Conservation (phyloP, 2,888 invertebrate species). For the Drosophila paucipuncta region DNA sequence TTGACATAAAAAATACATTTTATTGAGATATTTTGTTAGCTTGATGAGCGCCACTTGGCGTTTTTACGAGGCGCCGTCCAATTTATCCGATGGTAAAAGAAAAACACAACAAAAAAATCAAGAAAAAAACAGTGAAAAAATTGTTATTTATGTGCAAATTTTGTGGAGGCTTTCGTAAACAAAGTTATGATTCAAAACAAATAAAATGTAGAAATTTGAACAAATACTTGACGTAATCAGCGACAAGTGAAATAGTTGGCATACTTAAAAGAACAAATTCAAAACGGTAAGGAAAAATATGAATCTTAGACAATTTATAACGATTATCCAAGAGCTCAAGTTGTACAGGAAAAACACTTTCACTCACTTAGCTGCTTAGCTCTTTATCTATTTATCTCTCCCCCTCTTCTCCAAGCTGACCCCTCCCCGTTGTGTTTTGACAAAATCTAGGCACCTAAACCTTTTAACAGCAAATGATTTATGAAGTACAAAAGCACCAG, state of each 20-base stretch:
- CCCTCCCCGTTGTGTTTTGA: constrained; percentile 29
- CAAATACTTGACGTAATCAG: constrained; percentile 33
- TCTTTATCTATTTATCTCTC: constrained; percentile 49
- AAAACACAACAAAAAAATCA: background rate
- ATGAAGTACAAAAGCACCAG: constrained; percentile 62
- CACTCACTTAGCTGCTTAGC: constrained; percentile 45
- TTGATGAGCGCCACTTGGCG: constrained; percentile 64
- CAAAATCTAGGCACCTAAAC: constrained; percentile 53
- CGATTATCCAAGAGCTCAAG: constrained; percentile 14
- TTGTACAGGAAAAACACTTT: constrained; percentile 28
- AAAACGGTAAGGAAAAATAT: constrained; percentile 1
- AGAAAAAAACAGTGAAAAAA: background rate
- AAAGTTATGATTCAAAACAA: constrained; percentile 49
- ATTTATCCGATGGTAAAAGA: constrained; percentile 58
- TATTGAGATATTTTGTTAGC: constrained; percentile 73
- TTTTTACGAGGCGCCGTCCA: constrained; percentile 62
- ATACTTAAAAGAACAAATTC: background rate
- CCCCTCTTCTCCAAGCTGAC: constrained; percentile 7
- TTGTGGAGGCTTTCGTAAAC: constrained; percentile 64
- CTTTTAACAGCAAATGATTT: constrained; percentile 76
- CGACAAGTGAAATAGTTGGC: background rate
- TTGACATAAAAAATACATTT: constrained; percentile 74
- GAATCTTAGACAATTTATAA: constrained; percentile 13
- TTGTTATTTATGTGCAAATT: constrained; percentile 68
- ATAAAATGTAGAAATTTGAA: background rate